phyloP scores from a whole-genome alignment of 2,797 vertebrate species.

The Eutrigla gurnardus region DNA sequence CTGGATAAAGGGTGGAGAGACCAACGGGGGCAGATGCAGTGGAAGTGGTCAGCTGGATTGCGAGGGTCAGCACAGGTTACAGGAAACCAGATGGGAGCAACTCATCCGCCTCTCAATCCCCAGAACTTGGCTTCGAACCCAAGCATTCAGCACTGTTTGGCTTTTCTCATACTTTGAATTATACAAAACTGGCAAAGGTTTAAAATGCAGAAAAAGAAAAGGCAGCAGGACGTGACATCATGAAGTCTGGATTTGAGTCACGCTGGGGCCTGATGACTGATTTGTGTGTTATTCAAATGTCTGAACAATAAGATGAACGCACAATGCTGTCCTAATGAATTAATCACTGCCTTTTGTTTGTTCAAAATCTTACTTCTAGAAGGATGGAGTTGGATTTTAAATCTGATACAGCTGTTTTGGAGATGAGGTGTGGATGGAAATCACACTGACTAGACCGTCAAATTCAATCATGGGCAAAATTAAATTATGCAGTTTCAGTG shows the following conservation, averaged over 20 bases:
- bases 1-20: constrained; percentile 54
- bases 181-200: constrained; percentile 38
- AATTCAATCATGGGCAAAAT: constrained; percentile 39
- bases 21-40: constrained; percentile 53
- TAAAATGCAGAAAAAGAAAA: constrained; percentile 24
- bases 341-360: constrained; percentile 20
- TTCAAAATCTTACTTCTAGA: constrained; percentile 9
- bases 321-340: constrained; percentile 24
- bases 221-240: constrained; percentile 11
- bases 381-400: constrained; percentile 27
- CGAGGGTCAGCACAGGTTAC: constrained; percentile 64
- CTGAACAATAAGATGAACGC: constrained; percentile 49
- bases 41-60: constrained; percentile 68
- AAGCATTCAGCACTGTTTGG: constrained; percentile 48
- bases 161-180: constrained; percentile 46
- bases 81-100: constrained; percentile 76
- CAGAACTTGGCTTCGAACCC: constrained; percentile 52
- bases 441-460: constrained; percentile 30
- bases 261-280: constrained; percentile 9
- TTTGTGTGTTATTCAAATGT: constrained; percentile 42
- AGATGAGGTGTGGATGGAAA: constrained; percentile 28
- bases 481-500: constrained; percentile 4
- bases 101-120: constrained; percentile 62
- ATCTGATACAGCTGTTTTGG: constrained; percentile 34
- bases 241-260: constrained; percentile 32